phyloP scores from a whole-genome alignment of 2,113 vertebrate genomes.

The Larimichthys crocea region DNA sequence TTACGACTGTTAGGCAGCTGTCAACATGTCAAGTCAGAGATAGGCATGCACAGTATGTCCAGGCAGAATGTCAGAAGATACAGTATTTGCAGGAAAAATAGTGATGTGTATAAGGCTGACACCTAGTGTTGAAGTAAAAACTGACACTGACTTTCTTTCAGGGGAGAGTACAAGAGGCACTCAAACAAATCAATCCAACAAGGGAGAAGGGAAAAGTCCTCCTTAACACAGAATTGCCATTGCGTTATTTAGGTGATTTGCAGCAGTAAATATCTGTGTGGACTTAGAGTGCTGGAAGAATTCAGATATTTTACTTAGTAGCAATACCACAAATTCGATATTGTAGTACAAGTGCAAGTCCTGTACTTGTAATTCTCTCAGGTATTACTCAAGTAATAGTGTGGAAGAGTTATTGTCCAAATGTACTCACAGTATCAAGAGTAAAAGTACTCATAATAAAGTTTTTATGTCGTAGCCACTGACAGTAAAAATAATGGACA shows the following conservation, averaged over 20 bases:
- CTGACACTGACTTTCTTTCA: neutral
- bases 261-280: neutral
- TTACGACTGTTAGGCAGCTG: constrained; percentile 40
- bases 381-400: neutral
- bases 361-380: neutral
- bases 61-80: neutral
- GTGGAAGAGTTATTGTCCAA: neutral
- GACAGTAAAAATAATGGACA: too few species aligned
- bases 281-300: neutral
- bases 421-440: too few species aligned
- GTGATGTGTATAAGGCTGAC: constrained; percentile 50
- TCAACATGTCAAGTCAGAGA: constrained; percentile 69
- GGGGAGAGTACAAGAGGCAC: neutral
- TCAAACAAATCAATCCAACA: too few species aligned
- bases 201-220: too few species aligned
- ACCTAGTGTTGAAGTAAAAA: constrained; percentile 50
- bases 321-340: too few species aligned
- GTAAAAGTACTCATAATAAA: too few species aligned
- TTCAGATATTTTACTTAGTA: too few species aligned
- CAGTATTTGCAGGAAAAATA: neutral
- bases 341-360: neutral
- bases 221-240: neutral
- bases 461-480: neutral
- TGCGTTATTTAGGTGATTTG: neutral
- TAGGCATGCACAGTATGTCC: constrained; percentile 47